A percentile compares a stretch with the other conserved stretches of the same genome.
Conservation (phyloP, 2,113 vertebrate species). For the Sisor rabdophorus region DNA sequence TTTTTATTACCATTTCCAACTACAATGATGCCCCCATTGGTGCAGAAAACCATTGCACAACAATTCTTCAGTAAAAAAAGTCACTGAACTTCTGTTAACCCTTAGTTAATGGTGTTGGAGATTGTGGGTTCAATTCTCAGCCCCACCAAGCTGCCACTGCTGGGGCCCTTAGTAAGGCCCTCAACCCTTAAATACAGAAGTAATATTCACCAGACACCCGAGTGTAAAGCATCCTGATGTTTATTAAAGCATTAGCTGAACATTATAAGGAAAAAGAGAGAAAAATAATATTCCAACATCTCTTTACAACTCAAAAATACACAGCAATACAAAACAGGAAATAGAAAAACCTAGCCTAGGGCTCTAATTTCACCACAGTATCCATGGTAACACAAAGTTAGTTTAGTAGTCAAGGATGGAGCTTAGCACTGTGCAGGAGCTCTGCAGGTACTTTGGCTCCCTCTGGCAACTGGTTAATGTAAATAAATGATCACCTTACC, state of each 20-base stretch:
- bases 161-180: too few relatives aligned
- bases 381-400: constrained; percentile 31
- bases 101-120: too few relatives aligned
- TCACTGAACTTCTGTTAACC: too few relatives aligned
- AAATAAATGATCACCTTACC: not conserved
- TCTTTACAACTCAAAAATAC: constrained; percentile 43
- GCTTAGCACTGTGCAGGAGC: not conserved
- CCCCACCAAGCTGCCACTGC: too few relatives aligned
- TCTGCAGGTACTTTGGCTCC: constrained; percentile 27
- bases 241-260: constrained; percentile 45
- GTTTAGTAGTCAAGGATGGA: not conserved
- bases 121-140: too few relatives aligned
- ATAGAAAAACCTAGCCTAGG: constrained; percentile 40
- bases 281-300: constrained; percentile 24
- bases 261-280: constrained; percentile 21
- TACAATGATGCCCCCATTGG: too few relatives aligned
- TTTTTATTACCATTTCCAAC: too few relatives aligned
- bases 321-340: constrained; percentile 48
- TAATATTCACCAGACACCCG: not conserved
- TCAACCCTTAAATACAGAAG: too few relatives aligned
- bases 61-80: too few relatives aligned
- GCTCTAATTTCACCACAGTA: constrained; percentile 23
- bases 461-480: constrained; percentile 25
- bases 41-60: too few relatives aligned
- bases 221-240: constrained; percentile 38